Conservation (phyloP, 2,113 vertebrate genomes). For the Etheostoma cragini region DNA sequence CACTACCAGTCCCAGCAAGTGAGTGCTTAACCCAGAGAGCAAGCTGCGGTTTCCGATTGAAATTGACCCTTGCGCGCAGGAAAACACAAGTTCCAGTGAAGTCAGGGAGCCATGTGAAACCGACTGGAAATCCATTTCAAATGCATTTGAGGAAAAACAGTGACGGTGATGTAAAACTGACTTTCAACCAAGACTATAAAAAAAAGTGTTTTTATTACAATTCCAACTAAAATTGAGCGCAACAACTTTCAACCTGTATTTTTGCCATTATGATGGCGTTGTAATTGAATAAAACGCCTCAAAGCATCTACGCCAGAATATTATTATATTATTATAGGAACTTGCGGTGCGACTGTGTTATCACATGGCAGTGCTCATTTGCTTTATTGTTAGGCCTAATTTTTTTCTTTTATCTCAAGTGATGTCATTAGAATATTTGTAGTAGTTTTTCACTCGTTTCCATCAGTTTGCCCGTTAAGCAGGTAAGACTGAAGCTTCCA, state of each 20-base stretch:
- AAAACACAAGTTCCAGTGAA: constrained; percentile 52
- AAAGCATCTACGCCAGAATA: background rate
- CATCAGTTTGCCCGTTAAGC: background rate
- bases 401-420: background rate
- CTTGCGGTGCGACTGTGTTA: background rate
- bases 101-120: constrained; percentile 2
- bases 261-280: background rate
- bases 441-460: background rate
- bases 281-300: background rate
- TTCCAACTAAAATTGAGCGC: background rate
- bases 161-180: constrained; percentile 1
- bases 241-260: background rate
- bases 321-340: background rate
- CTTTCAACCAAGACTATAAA: constrained; percentile 1
- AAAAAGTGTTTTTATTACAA: background rate
- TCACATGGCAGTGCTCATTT: background rate
- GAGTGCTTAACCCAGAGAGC: constrained; percentile 30
- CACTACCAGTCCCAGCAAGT: constrained; percentile 25
- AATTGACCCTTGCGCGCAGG: constrained; percentile 48
- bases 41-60: constrained; percentile 52
- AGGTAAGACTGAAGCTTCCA: constrained; percentile 7
- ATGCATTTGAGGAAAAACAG: background rate
- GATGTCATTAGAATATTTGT: background rate
- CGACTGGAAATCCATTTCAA: constrained; percentile 6
- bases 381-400: background rate